Evolutionary conservation across 1,140 invertebrate genomes (phyloP).

Genomic region (Apis cerana): DNA sequence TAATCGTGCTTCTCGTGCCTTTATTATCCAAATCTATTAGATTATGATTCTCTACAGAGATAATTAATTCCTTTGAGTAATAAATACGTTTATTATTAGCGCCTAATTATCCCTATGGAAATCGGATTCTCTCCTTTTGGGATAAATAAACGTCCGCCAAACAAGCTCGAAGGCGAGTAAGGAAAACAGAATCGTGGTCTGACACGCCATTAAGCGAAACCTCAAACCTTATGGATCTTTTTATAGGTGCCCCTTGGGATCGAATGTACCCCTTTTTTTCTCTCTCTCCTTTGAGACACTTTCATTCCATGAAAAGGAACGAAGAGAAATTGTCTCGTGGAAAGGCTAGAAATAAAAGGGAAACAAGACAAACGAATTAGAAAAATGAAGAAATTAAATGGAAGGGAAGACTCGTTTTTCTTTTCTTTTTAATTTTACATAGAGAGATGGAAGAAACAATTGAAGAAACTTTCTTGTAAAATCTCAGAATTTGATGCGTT

Average conservation of each 20-base stretch:
- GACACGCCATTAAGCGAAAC: conserved; percentile 31
- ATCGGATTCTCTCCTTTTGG: not conserved
- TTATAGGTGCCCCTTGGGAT: not conserved
- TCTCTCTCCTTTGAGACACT: not conserved
- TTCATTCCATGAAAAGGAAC: not conserved
- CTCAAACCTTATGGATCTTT: conserved; percentile 12
- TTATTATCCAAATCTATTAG: not conserved
- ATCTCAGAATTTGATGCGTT: too few relatives aligned
- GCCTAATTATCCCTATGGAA: not conserved
- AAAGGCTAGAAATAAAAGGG: not conserved
- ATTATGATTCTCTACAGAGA: not conserved
- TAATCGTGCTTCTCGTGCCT: not conserved
- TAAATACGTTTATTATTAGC: not conserved
- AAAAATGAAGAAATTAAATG: not conserved
- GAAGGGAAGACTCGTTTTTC: not conserved
- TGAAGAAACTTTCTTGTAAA: too few relatives aligned
- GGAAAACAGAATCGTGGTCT: not conserved
- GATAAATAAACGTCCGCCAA: not conserved
- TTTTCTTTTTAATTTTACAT: too few relatives aligned
- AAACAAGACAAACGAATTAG: conserved; percentile 4
- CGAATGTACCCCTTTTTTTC: not conserved
- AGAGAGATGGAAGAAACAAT: too few relatives aligned
- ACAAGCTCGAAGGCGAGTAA: too few relatives aligned
- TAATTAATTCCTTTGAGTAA: not conserved
- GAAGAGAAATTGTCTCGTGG: not conserved